These are phyloP conservation scores for Drosophila kanekoi DNA, from an alignment of 2,888 invertebrate genomes.

Conservation along the genomic window DNA sequence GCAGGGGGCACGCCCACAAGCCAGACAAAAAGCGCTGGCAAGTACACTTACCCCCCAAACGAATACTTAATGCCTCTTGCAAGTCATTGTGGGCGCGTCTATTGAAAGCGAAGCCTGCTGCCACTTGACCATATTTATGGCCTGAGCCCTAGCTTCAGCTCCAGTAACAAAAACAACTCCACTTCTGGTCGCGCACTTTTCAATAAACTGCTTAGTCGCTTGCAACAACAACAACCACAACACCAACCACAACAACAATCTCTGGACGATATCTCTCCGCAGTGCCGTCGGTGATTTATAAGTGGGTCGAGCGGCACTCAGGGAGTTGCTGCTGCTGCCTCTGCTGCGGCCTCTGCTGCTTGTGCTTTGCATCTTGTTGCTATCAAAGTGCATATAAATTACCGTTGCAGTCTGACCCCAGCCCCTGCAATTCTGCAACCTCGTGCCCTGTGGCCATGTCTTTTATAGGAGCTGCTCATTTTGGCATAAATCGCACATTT, in stretches of 20 bases:
- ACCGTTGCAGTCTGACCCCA: slow-evolving; percentile 21
- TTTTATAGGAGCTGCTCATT: slow-evolving; percentile 35
- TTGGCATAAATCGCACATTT: slow-evolving; percentile 47
- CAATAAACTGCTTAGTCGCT: slow-evolving; percentile 78
- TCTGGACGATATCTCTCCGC: slow-evolving; percentile 44
- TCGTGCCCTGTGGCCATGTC: not conserved
- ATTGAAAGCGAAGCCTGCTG: slow-evolving; percentile 45
- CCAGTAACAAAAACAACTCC: slow-evolving; percentile 5
- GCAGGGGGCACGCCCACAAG: slow-evolving; percentile 39
- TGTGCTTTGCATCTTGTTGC: slow-evolving; percentile 73
- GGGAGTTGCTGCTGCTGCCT: slow-evolving; percentile 16
- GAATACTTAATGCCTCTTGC: slow-evolving; percentile 18
- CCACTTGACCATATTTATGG: slow-evolving; percentile 59
- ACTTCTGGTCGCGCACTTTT: slow-evolving; percentile 54
- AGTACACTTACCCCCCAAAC: not conserved
- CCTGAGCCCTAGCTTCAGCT: not conserved
- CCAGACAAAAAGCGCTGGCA: slow-evolving; percentile 21
- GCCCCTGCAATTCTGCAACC: not conserved
- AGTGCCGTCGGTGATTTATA: slow-evolving; percentile 67
- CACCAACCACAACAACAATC: slow-evolving; percentile 25
- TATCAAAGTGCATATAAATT: slow-evolving; percentile 81
- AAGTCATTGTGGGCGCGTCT: slow-evolving; percentile 54
- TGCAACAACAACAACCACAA: slow-evolving; percentile 20
- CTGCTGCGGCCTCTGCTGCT: not conserved
- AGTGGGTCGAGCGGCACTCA: slow-evolving; percentile 33